A percentile compares a stretch with the other conserved stretches of the same genome.
phyloP scores from a whole-genome alignment of 2,888 invertebrate species.

The Tetrapedia diversipes region DNA sequence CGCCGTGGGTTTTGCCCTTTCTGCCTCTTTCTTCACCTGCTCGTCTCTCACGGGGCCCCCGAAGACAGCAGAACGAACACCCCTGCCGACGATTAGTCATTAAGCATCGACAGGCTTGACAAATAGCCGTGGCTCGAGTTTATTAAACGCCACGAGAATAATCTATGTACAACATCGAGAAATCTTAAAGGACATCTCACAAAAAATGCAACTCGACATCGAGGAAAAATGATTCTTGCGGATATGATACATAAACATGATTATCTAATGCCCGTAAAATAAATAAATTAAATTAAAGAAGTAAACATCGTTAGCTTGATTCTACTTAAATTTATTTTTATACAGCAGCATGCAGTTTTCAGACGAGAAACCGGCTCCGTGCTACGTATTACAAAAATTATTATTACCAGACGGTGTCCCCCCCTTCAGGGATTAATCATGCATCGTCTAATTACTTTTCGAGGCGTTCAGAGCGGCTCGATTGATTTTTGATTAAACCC shows the following conservation, averaged over 20 bases:
- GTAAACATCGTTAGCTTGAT: too few relatives aligned
- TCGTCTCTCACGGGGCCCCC: constrained; percentile 58
- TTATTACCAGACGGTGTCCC: neutral
- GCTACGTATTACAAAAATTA: too few relatives aligned
- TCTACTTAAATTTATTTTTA: too few relatives aligned
- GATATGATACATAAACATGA: too few relatives aligned
- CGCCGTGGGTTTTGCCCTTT: constrained; percentile 4
- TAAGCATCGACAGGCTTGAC: constrained; percentile 75
- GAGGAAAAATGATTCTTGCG: too few relatives aligned
- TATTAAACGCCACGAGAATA: constrained; percentile 28
- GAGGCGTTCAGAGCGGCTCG: constrained; percentile 15
- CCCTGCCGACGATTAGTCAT: constrained; percentile 75
- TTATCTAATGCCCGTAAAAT: too few relatives aligned
- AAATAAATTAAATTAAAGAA: too few relatives aligned
- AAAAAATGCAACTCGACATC: too few relatives aligned
- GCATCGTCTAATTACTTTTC: constrained; percentile 41
- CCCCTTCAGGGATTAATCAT: constrained; percentile 28
- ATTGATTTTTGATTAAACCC: constrained; percentile 47
- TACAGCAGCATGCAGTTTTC: too few relatives aligned
- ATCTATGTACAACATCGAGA: neutral
- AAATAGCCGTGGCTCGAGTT: constrained; percentile 56
- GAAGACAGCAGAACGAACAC: constrained; percentile 44
- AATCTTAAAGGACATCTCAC: too few relatives aligned
- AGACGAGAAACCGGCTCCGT: too few relatives aligned
- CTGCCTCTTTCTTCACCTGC: constrained; percentile 65